Conservation (phyloP, 2,113 vertebrate species). For the Poeciliopsis prolifica region DNA sequence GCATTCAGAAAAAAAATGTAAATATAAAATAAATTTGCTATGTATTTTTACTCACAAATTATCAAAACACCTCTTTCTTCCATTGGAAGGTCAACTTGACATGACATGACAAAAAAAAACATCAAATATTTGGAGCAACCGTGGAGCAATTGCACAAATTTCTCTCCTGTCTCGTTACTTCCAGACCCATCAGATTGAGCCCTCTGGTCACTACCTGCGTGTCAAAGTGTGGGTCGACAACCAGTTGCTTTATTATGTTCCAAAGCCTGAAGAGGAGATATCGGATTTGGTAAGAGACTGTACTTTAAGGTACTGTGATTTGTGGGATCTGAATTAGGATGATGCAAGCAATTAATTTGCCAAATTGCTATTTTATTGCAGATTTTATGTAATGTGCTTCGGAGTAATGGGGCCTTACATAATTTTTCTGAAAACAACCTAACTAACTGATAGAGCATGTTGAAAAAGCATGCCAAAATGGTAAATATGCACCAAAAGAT, state of each 20-base stretch:
- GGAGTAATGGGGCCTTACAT: not conserved
- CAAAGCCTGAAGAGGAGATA: constrained; percentile 90
- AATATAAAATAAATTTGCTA: too few relatives aligned
- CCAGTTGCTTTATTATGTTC: constrained; percentile 85
- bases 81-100: too few relatives aligned
- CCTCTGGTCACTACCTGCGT: constrained; percentile 85
- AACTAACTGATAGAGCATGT: not conserved
- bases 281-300: constrained; percentile 90
- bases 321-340: not conserved
- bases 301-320: not conserved
- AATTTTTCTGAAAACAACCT: not conserved
- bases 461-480: not conserved
- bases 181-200: constrained; percentile 87
- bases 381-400: not conserved
- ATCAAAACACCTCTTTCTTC: too few relatives aligned
- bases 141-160: not conserved
- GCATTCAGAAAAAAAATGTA: too few relatives aligned
- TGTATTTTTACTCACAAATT: too few relatives aligned
- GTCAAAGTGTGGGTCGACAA: constrained; percentile 87
- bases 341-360: not conserved
- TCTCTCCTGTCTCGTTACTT: constrained; percentile 9
- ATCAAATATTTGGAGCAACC: too few relatives aligned
- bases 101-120: too few relatives aligned
- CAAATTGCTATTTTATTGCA: not conserved
- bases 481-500: not conserved